A percentile compares a stretch with the other conserved stretches of the same genome.
Evolutionary conservation across 2,113 vertebrate genomes (phyloP).

Genomic region (Gobiocypris rarus): DNA sequence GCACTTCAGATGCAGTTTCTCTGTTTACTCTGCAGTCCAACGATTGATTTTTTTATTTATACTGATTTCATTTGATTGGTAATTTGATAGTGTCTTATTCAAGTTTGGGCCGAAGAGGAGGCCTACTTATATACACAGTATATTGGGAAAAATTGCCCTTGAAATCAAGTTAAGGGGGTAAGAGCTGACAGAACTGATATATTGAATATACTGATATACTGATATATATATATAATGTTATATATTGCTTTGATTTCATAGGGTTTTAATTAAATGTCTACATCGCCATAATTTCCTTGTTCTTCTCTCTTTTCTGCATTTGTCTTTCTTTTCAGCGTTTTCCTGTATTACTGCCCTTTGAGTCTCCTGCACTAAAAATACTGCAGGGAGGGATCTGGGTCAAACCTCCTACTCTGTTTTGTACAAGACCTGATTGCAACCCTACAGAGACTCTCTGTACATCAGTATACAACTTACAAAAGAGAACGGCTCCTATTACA

Average conservation of each 20-base stretch:
- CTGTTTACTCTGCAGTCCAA: too few relatives aligned
- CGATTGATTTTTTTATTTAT: too few relatives aligned
- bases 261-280: not conserved
- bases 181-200: too few relatives aligned
- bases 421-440: conserved; percentile 30
- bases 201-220: too few relatives aligned
- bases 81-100: too few relatives aligned
- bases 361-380: conserved; percentile 63
- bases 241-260: not conserved
- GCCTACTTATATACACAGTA: too few relatives aligned
- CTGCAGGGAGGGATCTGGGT: conserved; percentile 67
- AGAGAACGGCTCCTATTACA: not conserved
- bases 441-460: not conserved
- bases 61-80: too few relatives aligned
- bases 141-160: too few relatives aligned
- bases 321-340: conserved; percentile 48
- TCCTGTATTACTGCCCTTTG: conserved; percentile 57
- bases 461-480: conserved; percentile 35
- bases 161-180: too few relatives aligned
- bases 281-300: not conserved
- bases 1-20: too few relatives aligned
- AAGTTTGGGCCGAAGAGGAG: too few relatives aligned
- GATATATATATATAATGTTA: too few relatives aligned
- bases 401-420: conserved; percentile 53
- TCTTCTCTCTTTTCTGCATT: conserved; percentile 42